Percentiles rank a stretch among this genome's conserved stretches.
Evolutionary conservation across 2,113 vertebrate species (phyloP).

Genomic region (Vireo altiloquus): DNA sequence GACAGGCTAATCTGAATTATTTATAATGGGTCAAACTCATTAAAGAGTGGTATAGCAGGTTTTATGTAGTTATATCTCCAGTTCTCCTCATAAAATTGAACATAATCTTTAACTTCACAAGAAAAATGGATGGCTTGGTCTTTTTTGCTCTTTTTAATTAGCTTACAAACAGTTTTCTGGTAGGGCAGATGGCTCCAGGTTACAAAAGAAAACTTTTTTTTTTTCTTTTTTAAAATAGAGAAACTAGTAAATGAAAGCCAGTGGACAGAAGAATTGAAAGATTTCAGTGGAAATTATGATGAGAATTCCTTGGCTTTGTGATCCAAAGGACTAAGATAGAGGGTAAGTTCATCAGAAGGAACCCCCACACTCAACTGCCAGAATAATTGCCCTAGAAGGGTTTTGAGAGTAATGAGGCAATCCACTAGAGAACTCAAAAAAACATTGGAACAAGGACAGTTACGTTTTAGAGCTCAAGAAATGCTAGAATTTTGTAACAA

Average conservation of each 20-base stretch:
- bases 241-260: background rate
- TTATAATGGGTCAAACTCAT: background rate
- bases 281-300: background rate
- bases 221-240: background rate
- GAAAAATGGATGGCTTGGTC: background rate
- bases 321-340: background rate
- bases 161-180: background rate
- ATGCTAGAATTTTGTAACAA: background rate
- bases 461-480: background rate
- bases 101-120: background rate
- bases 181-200: background rate
- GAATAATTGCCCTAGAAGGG: background rate
- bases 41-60: background rate
- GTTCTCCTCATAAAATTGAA: background rate
- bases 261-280: background rate
- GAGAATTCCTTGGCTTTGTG: background rate
- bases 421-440: background rate
- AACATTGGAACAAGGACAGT: background rate
- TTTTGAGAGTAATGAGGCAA: background rate
- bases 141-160: background rate
- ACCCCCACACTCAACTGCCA: background rate
- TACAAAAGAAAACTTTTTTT: background rate
- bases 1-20: background rate
- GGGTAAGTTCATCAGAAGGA: background rate
- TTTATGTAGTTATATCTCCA: background rate